Conservation (phyloP, 2,113 vertebrate species). For the Pelecanoides urinatrix region DNA sequence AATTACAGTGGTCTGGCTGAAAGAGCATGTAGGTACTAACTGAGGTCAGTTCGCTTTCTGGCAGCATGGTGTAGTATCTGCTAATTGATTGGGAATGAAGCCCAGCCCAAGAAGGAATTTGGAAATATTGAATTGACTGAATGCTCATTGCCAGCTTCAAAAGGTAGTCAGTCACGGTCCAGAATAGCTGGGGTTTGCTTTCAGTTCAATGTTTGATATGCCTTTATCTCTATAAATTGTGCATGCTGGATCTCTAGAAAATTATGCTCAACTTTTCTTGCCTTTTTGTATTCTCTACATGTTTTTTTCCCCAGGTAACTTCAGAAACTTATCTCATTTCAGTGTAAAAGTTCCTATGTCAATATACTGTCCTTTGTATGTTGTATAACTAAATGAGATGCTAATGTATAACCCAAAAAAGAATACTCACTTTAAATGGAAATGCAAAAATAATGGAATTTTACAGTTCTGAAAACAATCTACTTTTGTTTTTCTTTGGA, state of each 20-base stretch:
- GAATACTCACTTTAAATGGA: not conserved
- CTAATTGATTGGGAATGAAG: not conserved
- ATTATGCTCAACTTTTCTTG: not conserved
- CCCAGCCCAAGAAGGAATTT: not conserved
- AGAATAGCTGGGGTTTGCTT: not conserved
- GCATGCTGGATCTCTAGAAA: not conserved
- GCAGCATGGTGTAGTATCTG: not conserved
- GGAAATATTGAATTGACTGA: not conserved
- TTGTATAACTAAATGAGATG: not conserved
- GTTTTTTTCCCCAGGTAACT: not conserved
- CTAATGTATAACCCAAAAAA: not conserved
- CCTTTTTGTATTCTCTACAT: not conserved
- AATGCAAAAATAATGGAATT: not conserved
- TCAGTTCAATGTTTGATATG: not conserved
- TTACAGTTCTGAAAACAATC: not conserved
- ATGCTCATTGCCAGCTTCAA: fast-evolving
- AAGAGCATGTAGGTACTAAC: not conserved
- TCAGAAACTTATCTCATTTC: not conserved
- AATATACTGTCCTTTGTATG: not conserved
- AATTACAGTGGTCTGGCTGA: not conserved
- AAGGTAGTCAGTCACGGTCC: not conserved
- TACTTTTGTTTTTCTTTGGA: not conserved
- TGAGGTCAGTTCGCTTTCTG: not conserved
- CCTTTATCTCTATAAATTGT: not conserved
- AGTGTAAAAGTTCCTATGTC: not conserved